Base-by-base conservation (phyloP, 2,113 vertebrate genomes). In the Quiscalus mexicanus region DNA sequence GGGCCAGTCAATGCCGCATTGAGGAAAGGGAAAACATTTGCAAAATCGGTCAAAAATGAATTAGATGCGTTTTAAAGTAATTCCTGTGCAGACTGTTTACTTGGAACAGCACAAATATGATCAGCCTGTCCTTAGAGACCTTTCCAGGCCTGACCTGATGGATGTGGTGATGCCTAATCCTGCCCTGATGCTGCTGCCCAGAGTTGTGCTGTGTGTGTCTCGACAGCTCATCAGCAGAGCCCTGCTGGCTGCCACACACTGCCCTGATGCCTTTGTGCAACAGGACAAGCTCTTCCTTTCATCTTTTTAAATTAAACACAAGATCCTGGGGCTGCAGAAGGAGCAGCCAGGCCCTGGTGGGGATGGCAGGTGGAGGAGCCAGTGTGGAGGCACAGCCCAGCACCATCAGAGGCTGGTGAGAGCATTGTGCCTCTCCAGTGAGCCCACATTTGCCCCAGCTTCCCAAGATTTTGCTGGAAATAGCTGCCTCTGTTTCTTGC, bases 61-160 rank as follows among this genome's bases (percentile, higher is more conserved):
- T 41, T 58, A 55, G 68, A 69, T n/a, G 87, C 10, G 33, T 80
- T 97, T 93, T 42, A 91, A 89, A 95, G 88, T 25, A 27, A 53
- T 91, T 95, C 59, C 53, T 87, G 94, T 83, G 81, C 78, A 79
- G 87, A 87, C 84, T 90, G 83, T 96, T 95, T 95, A 69, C 78
- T 82, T 49, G 53, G 82, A 91, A 63, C 25, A 71, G 84, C 96
- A 87, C 63, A 81, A 68, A 70, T 53, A 64, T 10, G 79, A 77
- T 85, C 5, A 2, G 55, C 33, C 45, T 0, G 10, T 85, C 75
- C 90, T 81, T 25, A n/a, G 56, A 56, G 73, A 44, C 91, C 65
- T 87, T 74, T 60, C 50, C 1, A 4, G 62, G 49, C 49, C 60
- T 81, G 90, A 84, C 81, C 87, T 59, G 81, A 39, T 84, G 92